These are phyloP conservation scores for Brachionus koreanus DNA, from an alignment of 1,140 invertebrate genomes.

Conservation along the genomic window DNA sequence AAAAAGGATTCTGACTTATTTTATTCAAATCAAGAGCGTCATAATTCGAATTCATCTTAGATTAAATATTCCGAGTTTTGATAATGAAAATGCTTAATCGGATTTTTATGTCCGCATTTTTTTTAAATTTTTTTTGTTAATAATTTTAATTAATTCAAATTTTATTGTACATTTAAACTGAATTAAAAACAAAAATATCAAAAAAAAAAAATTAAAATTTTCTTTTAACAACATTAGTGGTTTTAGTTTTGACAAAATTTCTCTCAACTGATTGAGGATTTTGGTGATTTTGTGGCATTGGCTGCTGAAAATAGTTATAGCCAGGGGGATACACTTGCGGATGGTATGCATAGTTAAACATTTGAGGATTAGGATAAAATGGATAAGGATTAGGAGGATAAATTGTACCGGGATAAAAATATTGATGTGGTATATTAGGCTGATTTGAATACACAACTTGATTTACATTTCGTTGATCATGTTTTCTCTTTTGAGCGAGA, in stretches of 20 bases:
- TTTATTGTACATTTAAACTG: neutral
- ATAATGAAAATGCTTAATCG: neutral
- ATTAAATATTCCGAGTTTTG: neutral
- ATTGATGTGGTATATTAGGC: neutral
- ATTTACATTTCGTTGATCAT: neutral
- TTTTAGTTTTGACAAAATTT: neutral
- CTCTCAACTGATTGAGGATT: neutral
- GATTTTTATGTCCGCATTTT: neutral
- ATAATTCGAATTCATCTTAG: neutral
- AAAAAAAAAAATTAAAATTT: conserved; percentile 17
- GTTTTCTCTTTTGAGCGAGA: conserved; percentile 2
- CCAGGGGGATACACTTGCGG: neutral
- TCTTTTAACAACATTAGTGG: conserved; percentile 12
- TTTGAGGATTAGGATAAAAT: conserved; percentile 28
- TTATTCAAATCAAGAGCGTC: conserved; percentile 9
- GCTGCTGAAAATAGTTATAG: neutral
- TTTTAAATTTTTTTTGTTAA: neutral
- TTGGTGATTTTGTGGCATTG: neutral
- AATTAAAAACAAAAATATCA: neutral
- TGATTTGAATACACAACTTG: neutral
- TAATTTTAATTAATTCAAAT: neutral
- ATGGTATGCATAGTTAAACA: neutral
- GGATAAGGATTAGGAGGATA: neutral
- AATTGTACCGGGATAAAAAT: neutral
- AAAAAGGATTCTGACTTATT: conserved; percentile 19